Evolutionary conservation across 1,140 invertebrate species (phyloP), one percentile per base, ranked within the genome.

Genomic region (Musca vetustissima): DNA sequence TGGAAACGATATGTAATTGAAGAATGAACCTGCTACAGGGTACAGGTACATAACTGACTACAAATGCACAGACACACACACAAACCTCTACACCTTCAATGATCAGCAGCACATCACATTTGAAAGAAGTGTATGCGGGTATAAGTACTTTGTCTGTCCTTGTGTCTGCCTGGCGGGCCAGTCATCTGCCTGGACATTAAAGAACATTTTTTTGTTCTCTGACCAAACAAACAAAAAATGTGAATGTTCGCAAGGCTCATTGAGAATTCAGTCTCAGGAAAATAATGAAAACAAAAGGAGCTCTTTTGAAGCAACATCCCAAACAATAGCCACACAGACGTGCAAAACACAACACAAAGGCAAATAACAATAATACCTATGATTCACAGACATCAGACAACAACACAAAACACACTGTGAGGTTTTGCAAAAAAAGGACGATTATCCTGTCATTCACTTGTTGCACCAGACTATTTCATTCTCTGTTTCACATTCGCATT

Each of bases 371-470:
- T n/a, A 52, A 8, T n/a, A 28, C 7, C n/a, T 28, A 17, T 55
- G 14, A 55, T 24, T 14, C 53, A 61, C 13, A 36, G 17, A 61
- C 28, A 43, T 13, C 28, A 43, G 57, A 14, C 24, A 59, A 17
- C 36, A 21, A 32, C 14, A 25, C 13, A 28, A 14, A n/a, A 28
- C 36, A 61, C 17, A 32, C 11, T 61, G 57, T 61, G 57, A 61
- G 57, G n/a, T 43, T 43, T 61, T 61, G 57, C 57, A 61, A 61
- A 61, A n/a, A 61, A 32, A 61, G 57, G 57, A 61, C 57, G 57
- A 61, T 61, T 61, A 61, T 61, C 57, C 57, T 61, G 57, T 61
- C 57, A 61, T 61, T 61, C 57, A 61, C 57, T 61, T 61, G 57
- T 61, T 61, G 57, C 57, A 17, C 8, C 28, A 61, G 17, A 36